phyloP scores from a whole-genome alignment of 2,113 vertebrate genomes.

The Anthoscopus minutus region DNA sequence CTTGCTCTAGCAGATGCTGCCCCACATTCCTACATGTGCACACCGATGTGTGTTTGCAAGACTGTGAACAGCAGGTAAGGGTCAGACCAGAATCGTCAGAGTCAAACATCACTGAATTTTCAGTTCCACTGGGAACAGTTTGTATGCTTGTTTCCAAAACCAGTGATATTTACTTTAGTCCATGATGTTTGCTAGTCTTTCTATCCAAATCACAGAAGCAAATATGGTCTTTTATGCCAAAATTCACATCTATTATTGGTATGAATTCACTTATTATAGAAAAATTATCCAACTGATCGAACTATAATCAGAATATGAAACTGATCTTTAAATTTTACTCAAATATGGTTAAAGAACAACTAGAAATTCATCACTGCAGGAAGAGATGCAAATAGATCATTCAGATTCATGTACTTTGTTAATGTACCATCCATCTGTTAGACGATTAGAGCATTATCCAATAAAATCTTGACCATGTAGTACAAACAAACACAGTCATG shows the following conservation, averaged over 20 bases:
- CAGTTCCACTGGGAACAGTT: neutral
- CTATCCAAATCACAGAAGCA: neutral
- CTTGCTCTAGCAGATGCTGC: neutral
- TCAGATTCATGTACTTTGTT: neutral
- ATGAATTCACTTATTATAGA: neutral
- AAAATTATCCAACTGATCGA: neutral
- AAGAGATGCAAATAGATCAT: neutral
- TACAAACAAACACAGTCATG: neutral
- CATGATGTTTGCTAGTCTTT: neutral
- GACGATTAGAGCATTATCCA: neutral
- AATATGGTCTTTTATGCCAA: neutral
- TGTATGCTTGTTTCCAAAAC: neutral
- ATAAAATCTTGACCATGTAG: neutral
- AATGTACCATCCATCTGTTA: neutral
- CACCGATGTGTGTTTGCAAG: fast-evolving
- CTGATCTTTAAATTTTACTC: neutral
- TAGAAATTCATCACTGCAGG: neutral
- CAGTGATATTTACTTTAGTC: neutral
- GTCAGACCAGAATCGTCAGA: neutral
- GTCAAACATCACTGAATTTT: neutral
- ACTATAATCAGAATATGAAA: neutral
- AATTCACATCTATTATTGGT: neutral
- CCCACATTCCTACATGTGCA: fast-evolving
- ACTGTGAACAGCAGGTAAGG: neutral
- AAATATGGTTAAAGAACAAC: neutral